Percentiles rank a stretch among this genome's conserved stretches.
Conservation (phyloP, 2,113 vertebrate genomes). For the Tragelaphus imberbis region DNA sequence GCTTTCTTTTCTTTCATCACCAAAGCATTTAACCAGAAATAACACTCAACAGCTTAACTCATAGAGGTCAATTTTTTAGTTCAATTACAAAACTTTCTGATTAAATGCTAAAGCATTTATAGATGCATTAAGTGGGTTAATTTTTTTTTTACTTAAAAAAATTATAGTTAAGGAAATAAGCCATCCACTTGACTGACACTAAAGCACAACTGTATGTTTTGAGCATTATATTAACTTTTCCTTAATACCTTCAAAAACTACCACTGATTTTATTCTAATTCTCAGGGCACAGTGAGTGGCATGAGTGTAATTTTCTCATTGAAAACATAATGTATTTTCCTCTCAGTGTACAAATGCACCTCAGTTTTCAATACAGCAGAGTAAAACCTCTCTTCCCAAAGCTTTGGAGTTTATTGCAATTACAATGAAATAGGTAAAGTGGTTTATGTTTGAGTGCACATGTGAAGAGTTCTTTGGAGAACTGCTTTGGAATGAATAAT, state of each 20-base stretch:
- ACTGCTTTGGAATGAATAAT: conserved; percentile 25
- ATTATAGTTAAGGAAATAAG: conserved; percentile 15
- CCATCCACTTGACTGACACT: background rate
- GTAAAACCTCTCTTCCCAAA: background rate
- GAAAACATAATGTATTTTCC: background rate
- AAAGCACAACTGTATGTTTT: background rate
- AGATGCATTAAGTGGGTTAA: background rate
- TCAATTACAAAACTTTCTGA: conserved; percentile 3
- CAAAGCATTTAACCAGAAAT: background rate
- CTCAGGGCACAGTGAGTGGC: background rate
- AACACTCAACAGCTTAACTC: background rate
- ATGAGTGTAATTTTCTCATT: conserved; percentile 37
- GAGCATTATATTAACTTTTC: conserved; percentile 2
- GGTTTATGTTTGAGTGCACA: background rate
- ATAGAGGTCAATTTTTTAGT: background rate
- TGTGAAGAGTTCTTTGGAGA: background rate
- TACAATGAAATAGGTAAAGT: conserved; percentile 34
- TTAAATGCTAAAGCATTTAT: background rate
- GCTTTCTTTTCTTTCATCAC: background rate
- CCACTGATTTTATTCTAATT: conserved; percentile 42
- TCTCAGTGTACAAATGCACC: background rate
- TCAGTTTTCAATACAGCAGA: background rate
- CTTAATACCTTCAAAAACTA: background rate
- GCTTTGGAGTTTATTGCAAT: conserved; percentile 1
- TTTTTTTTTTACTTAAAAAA: background rate